Base-by-base conservation (phyloP, 2,797 vertebrate genomes). In the Phalloptychus januarius region DNA sequence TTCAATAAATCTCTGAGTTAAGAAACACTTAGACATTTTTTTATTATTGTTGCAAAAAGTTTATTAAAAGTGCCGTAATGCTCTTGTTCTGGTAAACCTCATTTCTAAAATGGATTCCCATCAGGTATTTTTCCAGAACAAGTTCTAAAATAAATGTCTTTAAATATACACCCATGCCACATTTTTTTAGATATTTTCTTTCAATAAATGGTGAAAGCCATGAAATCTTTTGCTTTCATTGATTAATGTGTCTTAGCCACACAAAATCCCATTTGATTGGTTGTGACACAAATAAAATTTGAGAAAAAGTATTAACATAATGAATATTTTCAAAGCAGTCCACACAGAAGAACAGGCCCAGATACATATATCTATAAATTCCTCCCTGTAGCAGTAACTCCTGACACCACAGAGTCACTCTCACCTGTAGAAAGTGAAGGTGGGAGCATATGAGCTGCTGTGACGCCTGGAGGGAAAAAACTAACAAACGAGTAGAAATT, bases 381-480 rank as follows among this genome's bases (percentile, higher is more conserved):
- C 25, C 4, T 42, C 73, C 25, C 11, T 8, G 18, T 42, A 1
- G 5, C 65, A 80, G 67, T 46, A 80, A 31, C 71, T 80, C 38
- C 46, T 80, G 78, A 81, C 79, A 31, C 31, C 84, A 31, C 20
- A 80, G 74, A 44, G 48, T 86, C 85, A 72, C 31, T 3, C 16
- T 2, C 46, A 40, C n/a, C 67, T 70, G 38, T 74, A 12, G 54
- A 75, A 61, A 61, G 71, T 75, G 61, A 38, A 75, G 54, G 52
- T 61, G 65, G 48, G 12, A 71, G 23, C 44, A 5, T 25, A 44
- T 45, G 50, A 71, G 50, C 11, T 44, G n/a, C 11, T 23, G 11
- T 45, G 40, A 77, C 3, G 16, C 48, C 16, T 50, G 45, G 23
- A 63, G 23, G 23, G 25, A 11, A 25, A 18, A 46, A 45, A 75